Base-by-base conservation (phyloP, 1,140 invertebrate species). In the Drosophila parvula region DNA sequence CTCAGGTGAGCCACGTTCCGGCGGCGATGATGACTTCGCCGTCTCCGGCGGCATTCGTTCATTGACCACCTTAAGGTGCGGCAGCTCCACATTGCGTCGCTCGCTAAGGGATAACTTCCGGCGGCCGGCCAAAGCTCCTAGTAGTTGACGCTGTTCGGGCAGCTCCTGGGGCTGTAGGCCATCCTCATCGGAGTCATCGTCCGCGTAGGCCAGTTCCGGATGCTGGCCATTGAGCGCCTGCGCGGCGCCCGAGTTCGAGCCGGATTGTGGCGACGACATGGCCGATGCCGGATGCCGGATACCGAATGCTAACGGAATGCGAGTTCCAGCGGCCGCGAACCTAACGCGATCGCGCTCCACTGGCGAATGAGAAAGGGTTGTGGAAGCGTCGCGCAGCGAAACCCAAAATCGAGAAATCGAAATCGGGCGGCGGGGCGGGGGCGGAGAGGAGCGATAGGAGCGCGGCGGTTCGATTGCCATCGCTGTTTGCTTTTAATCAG, bases 401-500 rank as follows among this genome's bases (percentile, higher is more conserved):
- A 74, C 34, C 61, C 36, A 43, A 38, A 67, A 30, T 22, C 45
- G 65, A 48, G 65, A 69, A 55, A 38, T 55, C 51, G 51, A 5
- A 36, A 27, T 22, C 7, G 44, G 10, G 51, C 1, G n/a, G 5
- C 10, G 32, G 2, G 30, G 40, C 12, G 56, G 5, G 27, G 9
- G 32, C 0, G 36, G 55, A 32, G 48, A 5, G 11, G 12, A 22
- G 50, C 10, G 14, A 4, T 30, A 36, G 43, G 32, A 45, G 51
- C 22, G 58, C 22, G 58, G 28, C 10, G 55, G 27, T 69, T 73
- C 51, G 76, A 79, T 79, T 78, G 55, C 76, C 59, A 79, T 79
- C 76, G 53, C 16, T 79, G 34, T 79, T 79, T 79, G 68, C 68
- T 65, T 88, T 80, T 88, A 89, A 88, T 88, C 84, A 83, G 69